Evolutionary conservation across 2,113 vertebrate species (phyloP).

Genomic region (Zosterops borbonicus): DNA sequence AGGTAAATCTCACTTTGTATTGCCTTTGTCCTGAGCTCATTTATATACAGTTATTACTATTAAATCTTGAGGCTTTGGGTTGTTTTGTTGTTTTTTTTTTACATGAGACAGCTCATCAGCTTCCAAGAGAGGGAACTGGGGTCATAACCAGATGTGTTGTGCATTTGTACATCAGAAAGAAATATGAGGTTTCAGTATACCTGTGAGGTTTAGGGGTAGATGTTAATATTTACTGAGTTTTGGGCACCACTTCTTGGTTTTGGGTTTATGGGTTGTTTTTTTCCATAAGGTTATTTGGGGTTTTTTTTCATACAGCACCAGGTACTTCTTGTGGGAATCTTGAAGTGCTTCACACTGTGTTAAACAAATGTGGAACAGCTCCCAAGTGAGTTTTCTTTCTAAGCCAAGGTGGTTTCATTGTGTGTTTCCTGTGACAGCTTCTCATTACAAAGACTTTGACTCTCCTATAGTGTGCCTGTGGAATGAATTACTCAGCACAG

Average conservation of each 20-base stretch:
- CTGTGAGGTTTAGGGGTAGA: background rate
- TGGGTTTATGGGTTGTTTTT: background rate
- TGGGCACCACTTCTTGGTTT: background rate
- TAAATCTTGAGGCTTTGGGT: background rate
- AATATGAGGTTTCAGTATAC: background rate
- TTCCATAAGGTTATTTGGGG: background rate
- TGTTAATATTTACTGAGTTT: background rate
- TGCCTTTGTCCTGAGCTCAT: background rate
- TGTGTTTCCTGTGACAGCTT: background rate
- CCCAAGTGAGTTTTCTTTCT: background rate
- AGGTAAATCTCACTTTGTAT: background rate
- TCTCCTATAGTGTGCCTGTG: background rate
- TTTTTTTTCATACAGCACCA: background rate
- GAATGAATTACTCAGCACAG: constrained; percentile 3
- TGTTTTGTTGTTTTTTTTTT: background rate
- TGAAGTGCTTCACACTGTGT: background rate
- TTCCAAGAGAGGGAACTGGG: background rate
- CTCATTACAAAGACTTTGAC: background rate
- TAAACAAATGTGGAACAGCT: background rate
- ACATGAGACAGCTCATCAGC: background rate
- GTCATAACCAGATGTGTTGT: background rate
- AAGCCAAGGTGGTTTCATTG: background rate
- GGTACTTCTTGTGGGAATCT: background rate
- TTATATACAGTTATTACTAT: background rate
- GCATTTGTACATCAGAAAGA: background rate